Percentiles rank a stretch among this genome's conserved stretches.
Conservation (phyloP, 2,797 vertebrate genomes). For the Vipera latastei region DNA sequence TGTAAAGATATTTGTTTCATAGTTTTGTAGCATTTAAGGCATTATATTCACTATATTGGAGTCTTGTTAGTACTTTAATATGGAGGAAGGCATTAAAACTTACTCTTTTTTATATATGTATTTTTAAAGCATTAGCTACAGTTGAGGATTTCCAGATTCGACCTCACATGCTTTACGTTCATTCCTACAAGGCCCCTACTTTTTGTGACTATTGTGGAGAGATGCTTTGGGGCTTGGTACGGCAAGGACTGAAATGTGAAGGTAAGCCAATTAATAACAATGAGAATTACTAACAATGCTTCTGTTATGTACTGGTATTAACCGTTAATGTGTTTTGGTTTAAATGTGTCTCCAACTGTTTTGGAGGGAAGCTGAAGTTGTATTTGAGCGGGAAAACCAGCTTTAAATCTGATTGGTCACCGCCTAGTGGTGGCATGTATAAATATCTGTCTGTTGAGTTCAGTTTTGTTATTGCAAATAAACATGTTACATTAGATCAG, state of each 20-base stretch:
- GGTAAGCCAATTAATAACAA: constrained; percentile 68
- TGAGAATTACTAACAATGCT: background rate
- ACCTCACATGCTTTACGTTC: constrained; percentile 94
- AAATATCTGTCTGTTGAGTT: too few relatives aligned
- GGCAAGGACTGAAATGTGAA: constrained; percentile 98
- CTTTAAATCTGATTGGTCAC: too few relatives aligned
- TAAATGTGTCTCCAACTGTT: too few relatives aligned
- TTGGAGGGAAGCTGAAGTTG: too few relatives aligned
- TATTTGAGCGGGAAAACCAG: too few relatives aligned
- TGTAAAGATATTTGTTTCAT: background rate
- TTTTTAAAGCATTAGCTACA: constrained; percentile 88
- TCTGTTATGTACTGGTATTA: background rate
- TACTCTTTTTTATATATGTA: constrained; percentile 29
- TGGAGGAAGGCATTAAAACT: constrained; percentile 42
- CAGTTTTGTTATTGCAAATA: too few relatives aligned
- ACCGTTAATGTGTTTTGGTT: too few relatives aligned
- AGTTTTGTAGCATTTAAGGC: background rate
- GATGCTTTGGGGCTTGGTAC: constrained; percentile 97
- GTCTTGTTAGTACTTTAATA: constrained; percentile 36
- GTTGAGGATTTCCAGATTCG: constrained; percentile 98
- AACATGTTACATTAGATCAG: too few relatives aligned
- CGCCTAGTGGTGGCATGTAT: too few relatives aligned
- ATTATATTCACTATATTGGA: background rate
- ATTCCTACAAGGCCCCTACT: constrained; percentile 97
- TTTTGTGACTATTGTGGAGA: constrained; percentile 99